Evolutionary conservation across 1,140 invertebrate genomes (phyloP), one percentile per base, ranked within the genome.

Genomic region (Pseudachorutes palmiensis): DNA sequence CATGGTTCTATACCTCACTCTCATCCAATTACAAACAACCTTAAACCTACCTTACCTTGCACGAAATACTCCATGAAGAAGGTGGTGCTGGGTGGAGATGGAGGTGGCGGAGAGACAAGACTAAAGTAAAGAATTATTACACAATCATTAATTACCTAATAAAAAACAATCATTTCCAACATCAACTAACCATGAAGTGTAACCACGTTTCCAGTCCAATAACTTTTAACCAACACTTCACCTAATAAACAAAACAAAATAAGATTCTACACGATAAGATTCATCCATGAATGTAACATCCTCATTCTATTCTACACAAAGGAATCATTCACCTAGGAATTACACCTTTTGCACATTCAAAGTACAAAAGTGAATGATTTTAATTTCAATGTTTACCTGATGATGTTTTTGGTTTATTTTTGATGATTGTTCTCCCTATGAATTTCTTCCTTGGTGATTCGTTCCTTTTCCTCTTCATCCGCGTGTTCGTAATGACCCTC

Each of bases 161-260:
- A n/a, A n/a, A n/a, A n/a, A n/a, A n/a, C n/a, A n/a, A n/a, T n/a
- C n/a, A n/a, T n/a, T n/a, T n/a, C n/a, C 2, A 19, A 30, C 9
- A 30, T 60, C 3, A 1, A 70, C 69, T 73, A 30, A 73, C 71
- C 71, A 51, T 73, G 71, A 68, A 73, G 62, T 57, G 71, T 73
- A 62, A 73, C 69, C 33, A 70, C 70, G 66, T 67, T 58, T 58
- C 71, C 71, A 64, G 70, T 73, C 16, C 24, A 51, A 51, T 73
- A 73, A 22, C 58, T 68, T 28, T 64, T 45, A 5, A 70, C 60
- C 59, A 73, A 57, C 2, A 73, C 66, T 68, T 72, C 71, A 65
- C 68, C 71, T 72, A 63, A 59, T 51, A 64, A 5, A 70, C 60
- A 36, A 66, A 62, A 22, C 55, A 68, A 29, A 72, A 62, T 62